Evolutionary conservation across 2,888 invertebrate species (phyloP).

Genomic region (Melanostoma scalare): DNA sequence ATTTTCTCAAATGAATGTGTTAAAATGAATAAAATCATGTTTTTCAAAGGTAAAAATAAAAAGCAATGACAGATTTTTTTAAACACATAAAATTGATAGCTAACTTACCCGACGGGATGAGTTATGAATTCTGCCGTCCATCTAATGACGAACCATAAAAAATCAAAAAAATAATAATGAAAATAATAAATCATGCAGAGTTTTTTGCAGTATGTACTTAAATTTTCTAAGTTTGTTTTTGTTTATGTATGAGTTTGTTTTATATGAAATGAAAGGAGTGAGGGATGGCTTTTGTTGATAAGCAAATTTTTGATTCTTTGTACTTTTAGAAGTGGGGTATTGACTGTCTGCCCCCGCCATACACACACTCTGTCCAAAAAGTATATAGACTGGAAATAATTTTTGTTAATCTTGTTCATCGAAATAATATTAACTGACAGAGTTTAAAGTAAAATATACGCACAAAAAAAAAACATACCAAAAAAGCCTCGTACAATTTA

Average conservation of each 20-base stretch:
- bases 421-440: too few species aligned
- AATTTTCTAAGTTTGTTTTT: conserved; percentile 48
- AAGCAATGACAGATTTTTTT: conserved; percentile 54
- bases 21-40: too few species aligned
- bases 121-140: conserved; percentile 83
- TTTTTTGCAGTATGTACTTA: conserved; percentile 65
- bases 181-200: conserved; percentile 82
- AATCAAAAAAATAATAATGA: conserved; percentile 80
- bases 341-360: too few species aligned
- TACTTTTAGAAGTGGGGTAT: too few species aligned
- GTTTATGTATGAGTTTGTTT: conserved; percentile 38
- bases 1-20: too few species aligned
- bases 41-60: conserved; percentile 30
- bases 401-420: too few species aligned
- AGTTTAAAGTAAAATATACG: too few species aligned
- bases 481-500: too few species aligned
- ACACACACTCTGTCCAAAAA: too few species aligned
- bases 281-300: background rate
- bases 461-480: too few species aligned
- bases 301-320: too few species aligned
- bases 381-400: too few species aligned
- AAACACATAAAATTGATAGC: conserved; percentile 49
- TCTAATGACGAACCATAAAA: conserved; percentile 83
- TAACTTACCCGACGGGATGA: conserved; percentile 83
- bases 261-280: conserved; percentile 37